Base-by-base conservation (phyloP, 1,140 invertebrate species). In the Achroia grisella region DNA sequence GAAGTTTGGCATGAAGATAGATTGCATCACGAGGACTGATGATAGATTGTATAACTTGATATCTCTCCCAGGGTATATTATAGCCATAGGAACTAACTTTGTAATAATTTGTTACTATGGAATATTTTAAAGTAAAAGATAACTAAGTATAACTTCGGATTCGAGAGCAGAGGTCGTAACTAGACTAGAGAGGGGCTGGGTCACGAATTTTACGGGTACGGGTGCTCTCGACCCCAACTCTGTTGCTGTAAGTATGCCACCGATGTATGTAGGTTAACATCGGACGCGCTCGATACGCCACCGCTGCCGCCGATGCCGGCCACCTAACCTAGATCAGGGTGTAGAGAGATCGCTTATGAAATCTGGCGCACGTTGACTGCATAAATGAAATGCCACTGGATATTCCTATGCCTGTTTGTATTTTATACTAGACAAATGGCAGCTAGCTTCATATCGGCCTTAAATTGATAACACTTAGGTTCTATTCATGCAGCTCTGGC, bases 291-390 rank as follows among this genome's bases (percentile, higher is more conserved):
- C 80, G 71, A 82, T 84, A 84, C 78, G 71, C 73, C 60, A 64
- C 69, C 61, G 64, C 66, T 61, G 56, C 62, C 56, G 68, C 68
- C 62, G 70, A 71, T 71, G 77, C 62, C 80, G 80, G 77, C 78
- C 76, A 80, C 78, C 74, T 84, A 82, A 84, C 78, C 78, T 81
- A 82, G 75, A 82, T 85, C 81, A 85, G 78, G 76, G 78, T 76
- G 70, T 63, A 62, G 77, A 82, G 81, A 85, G 78, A 85, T 79
- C 76, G 73, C 74, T 81, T 85, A 81, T 82, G 76, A 85, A 81
- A 85, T 85, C 73, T 85, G 74, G 76, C 75, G 71, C 76, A 73
- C 73, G 67, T 56, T 53, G 62, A 62, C 74, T 75, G 59, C 74
- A 77, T 75, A 67, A 78, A 69, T 75, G 65, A 71, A 77, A 73